Base-by-base conservation (phyloP, 2,113 vertebrate species). In the Pachypanchax playfairii region DNA sequence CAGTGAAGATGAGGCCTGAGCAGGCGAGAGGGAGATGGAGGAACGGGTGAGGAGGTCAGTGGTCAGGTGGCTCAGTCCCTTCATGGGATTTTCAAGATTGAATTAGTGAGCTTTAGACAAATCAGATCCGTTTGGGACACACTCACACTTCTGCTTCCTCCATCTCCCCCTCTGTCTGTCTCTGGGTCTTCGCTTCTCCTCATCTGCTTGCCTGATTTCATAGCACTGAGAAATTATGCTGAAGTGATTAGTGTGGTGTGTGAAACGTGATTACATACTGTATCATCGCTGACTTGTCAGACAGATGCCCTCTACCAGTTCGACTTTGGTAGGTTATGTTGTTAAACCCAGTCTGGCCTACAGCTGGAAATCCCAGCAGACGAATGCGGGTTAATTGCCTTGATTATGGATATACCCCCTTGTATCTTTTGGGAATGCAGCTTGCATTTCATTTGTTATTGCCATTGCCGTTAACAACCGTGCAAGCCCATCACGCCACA, bases 201-300 rank as follows among this genome's bases (percentile, higher is more conserved):
- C 53, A 6, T 60, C 73, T 36, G 61, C 52, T 56, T 76, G 82
- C 84, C 77, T 85, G 84, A 89, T 89, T 90, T 89, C 73, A 74
- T 83, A 79, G 80, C 83, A 63, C 71, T 80, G 89, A 83, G 87
- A 88, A 90, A 90, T 91, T 84, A 87, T 73, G 76, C 84, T 87
- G 86, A 90, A 89, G 87, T 90, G 88, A 91, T 90, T 91, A 91
- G 91, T 74, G 65, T 70, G 72, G 85, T 82, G 89, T 82, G 89
- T 91, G 89, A 90, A 90, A 90, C 74, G 77, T 87, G 89, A 92
- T 91, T 90, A 90, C 87, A 88, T 73, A 57, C 67, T 68, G 62
- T 75, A 79, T 87, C 85, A 83, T 72, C 84, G 84, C 85, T 90
- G 90, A 92, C 91, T 89, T 82, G 88, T 77, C 4, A 66, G 87